phyloP scores from a whole-genome alignment of 2,113 vertebrate species.

The Urocolius indicus region DNA sequence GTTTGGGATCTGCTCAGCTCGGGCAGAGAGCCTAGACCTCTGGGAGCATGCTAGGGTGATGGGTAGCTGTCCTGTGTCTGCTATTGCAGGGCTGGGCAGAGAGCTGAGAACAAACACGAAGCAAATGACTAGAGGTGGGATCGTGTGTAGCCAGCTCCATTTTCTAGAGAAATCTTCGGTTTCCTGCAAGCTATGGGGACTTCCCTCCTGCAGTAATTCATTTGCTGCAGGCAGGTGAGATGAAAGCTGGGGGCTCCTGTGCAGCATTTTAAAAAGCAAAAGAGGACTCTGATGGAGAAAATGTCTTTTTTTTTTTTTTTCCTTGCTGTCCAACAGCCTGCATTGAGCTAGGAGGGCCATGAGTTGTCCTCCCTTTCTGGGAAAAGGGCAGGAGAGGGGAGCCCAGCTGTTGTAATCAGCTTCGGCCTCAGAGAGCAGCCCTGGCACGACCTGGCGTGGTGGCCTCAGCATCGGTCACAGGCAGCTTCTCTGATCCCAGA shows the following conservation, averaged over 20 bases:
- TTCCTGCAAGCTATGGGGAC: neutral
- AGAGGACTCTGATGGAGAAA: neutral
- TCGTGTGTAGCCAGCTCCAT: accelerated
- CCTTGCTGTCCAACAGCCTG: neutral
- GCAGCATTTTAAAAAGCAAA: neutral
- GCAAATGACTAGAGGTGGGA: neutral
- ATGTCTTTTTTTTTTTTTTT: neutral
- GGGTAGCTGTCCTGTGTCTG: neutral
- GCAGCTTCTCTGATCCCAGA: neutral
- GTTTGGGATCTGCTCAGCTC: neutral
- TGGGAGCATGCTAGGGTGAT: neutral
- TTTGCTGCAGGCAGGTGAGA: neutral
- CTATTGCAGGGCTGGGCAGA: neutral
- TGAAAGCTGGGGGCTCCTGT: neutral
- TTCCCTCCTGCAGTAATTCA: neutral
- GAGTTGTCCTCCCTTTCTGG: neutral
- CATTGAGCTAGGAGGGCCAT: neutral
- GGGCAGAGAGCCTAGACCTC: accelerated
- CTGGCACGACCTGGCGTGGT: neutral
- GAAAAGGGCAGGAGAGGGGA: neutral
- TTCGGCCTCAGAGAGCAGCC: neutral
- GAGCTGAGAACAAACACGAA: neutral
- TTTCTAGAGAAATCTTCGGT: neutral
- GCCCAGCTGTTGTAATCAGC: accelerated
- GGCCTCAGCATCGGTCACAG: neutral